Percentiles rank a stretch among this genome's conserved stretches.
These are phyloP conservation scores for Drosophila mettleri DNA, from an alignment of 2,888 invertebrate species.

Conservation along the genomic window DNA sequence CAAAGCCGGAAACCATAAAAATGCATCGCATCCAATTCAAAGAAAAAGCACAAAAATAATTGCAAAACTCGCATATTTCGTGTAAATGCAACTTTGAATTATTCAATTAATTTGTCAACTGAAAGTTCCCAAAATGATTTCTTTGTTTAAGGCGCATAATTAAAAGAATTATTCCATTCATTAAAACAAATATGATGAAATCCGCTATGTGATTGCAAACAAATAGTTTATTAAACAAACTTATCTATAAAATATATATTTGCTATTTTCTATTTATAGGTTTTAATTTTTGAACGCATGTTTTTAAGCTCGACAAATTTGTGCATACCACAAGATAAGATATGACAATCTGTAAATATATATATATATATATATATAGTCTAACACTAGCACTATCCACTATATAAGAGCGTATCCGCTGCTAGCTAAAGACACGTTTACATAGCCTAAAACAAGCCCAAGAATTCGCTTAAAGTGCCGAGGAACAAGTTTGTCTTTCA, in stretches of 20 bases:
- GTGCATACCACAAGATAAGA: conserved; percentile 5
- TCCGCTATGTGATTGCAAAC: background rate
- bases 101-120: conserved; percentile 15
- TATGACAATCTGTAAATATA: background rate
- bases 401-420: background rate
- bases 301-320: background rate
- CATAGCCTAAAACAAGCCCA: conserved; percentile 4
- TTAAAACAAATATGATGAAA: background rate
- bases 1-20: conserved; percentile 44
- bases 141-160: too few species aligned
- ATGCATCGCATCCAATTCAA: conserved; percentile 24
- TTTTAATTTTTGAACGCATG: conserved; percentile 2
- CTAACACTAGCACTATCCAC: background rate
- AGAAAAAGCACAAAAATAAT: conserved; percentile 15
- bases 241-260: background rate
- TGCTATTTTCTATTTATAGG: background rate
- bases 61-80: conserved; percentile 5
- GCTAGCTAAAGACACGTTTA: background rate
- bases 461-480: background rate
- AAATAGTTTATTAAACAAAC: background rate
- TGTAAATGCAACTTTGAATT: conserved; percentile 6
- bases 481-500: conserved; percentile 4
- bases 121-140: too few species aligned
- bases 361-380: background rate
- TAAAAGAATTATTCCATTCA: background rate